These are phyloP conservation scores for Megaptera novaeangliae DNA, from an alignment of 2,113 vertebrate species.

Conservation along the genomic window DNA sequence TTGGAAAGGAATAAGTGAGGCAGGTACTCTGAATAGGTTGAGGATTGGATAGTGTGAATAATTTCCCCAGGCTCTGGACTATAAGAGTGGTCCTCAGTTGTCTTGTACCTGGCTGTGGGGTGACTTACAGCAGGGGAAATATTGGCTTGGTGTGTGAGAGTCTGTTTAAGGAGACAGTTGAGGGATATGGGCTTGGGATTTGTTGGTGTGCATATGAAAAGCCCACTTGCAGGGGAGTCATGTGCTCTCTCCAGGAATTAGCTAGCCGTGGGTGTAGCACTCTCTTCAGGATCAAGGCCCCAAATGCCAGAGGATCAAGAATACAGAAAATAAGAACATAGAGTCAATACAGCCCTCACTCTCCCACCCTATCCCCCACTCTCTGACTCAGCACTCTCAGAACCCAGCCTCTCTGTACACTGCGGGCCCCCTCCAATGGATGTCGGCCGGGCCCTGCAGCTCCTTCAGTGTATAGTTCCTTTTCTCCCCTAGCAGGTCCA, in stretches of 20 bases:
- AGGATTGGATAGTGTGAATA: not conserved
- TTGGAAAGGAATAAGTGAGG: not conserved
- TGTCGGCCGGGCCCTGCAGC: accelerated
- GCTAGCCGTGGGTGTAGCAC: not conserved
- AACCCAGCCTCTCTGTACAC: not conserved
- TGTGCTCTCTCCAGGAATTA: not conserved
- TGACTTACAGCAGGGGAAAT: not conserved
- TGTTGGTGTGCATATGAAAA: not conserved
- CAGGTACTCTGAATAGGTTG: not conserved
- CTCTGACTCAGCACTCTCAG: not conserved
- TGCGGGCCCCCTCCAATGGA: not conserved
- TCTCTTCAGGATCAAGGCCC: not conserved
- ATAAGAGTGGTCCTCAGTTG: not conserved
- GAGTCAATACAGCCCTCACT: accelerated
- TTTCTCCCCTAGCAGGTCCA: not conserved
- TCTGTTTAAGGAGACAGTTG: not conserved
- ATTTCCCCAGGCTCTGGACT: not conserved
- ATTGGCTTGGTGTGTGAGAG: not conserved
- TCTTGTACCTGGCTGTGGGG: not conserved
- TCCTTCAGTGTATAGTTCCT: not conserved
- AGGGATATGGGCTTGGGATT: not conserved
- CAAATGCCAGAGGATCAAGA: not conserved
- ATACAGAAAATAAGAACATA: not conserved
- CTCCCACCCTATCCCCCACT: accelerated
- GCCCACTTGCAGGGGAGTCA: not conserved